phyloP scores from a whole-genome alignment of 1,140 invertebrate genomes.

The Spodoptera frugiperda region DNA sequence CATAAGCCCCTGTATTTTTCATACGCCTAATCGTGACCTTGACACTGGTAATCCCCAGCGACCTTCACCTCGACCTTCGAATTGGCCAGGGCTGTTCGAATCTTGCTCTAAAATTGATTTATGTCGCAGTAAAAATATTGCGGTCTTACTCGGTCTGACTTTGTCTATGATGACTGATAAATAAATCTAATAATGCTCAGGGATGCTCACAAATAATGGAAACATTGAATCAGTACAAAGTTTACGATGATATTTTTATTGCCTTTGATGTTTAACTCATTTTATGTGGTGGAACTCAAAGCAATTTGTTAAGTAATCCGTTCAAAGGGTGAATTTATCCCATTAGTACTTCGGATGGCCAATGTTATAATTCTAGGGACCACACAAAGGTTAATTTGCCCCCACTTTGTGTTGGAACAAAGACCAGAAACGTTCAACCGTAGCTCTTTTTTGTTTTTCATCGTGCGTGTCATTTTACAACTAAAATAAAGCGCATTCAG shows the following conservation, averaged over 20 bases:
- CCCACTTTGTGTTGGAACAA: no score
- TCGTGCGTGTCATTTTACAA: conserved; percentile 42
- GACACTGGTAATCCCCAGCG: conserved; percentile 10
- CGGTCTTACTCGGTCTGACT: background rate
- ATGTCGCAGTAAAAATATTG: conserved; percentile 10
- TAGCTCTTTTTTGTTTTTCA: conserved; percentile 2
- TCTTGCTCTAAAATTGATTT: conserved; percentile 34
- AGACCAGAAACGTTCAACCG: background rate
- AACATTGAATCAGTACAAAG: conserved; percentile 1
- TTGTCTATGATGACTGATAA: conserved; percentile 25
- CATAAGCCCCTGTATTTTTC: conserved; percentile 14
- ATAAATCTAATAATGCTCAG: conserved; percentile 11
- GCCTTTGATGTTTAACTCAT: background rate
- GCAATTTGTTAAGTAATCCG: no score
- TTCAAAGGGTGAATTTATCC: no score
- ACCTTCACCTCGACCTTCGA: conserved; percentile 23
- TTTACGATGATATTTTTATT: background rate
- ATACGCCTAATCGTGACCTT: conserved; percentile 19
- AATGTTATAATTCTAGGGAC: background rate
- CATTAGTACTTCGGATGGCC: no score
- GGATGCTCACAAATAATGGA: conserved; percentile 9
- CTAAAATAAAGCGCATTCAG: conserved; percentile 49
- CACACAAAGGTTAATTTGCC: no score
- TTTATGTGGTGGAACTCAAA: background rate
- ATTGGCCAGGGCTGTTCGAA: conserved; percentile 7